phyloP scores from a whole-genome alignment of 2,888 invertebrate species.

The Himalopsyche anomala region DNA sequence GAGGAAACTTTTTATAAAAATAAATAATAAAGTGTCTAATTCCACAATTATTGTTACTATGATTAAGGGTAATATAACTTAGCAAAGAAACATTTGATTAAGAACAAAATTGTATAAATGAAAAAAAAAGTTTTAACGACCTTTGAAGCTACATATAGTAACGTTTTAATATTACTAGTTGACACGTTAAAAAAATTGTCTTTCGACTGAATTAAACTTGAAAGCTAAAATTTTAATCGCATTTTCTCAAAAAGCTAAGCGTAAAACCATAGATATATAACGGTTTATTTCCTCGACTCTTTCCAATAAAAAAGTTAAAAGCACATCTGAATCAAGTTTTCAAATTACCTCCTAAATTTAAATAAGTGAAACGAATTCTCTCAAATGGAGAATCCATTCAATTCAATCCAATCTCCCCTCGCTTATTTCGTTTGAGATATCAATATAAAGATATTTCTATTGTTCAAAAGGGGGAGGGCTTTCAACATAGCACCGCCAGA shows the following conservation, averaged over 20 bases:
- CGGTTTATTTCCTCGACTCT: conserved; percentile 27
- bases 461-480: conserved; percentile 15
- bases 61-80: too few species aligned
- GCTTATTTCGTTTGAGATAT: conserved; percentile 40
- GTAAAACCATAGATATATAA: neutral
- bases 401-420: conserved; percentile 38
- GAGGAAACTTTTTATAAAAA: too few species aligned
- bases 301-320: conserved; percentile 34
- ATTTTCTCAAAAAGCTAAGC: neutral
- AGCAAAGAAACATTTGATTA: too few species aligned
- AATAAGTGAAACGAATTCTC: conserved; percentile 42
- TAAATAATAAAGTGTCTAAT: too few species aligned
- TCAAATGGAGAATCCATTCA: conserved; percentile 38
- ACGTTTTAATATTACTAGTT: too few species aligned
- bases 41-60: too few species aligned
- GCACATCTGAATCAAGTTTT: conserved; percentile 42
- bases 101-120: too few species aligned
- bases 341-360: conserved; percentile 38
- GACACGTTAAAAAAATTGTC: too few species aligned
- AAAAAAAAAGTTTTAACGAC: too few species aligned
- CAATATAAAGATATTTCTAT: conserved; percentile 42
- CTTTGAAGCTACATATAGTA: too few species aligned
- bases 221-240: neutral
- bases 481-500: conserved; percentile 23
- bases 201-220: neutral